Evolutionary conservation across 2,797 vertebrate species (phyloP).

Genomic region (Antrozous pallidus): DNA sequence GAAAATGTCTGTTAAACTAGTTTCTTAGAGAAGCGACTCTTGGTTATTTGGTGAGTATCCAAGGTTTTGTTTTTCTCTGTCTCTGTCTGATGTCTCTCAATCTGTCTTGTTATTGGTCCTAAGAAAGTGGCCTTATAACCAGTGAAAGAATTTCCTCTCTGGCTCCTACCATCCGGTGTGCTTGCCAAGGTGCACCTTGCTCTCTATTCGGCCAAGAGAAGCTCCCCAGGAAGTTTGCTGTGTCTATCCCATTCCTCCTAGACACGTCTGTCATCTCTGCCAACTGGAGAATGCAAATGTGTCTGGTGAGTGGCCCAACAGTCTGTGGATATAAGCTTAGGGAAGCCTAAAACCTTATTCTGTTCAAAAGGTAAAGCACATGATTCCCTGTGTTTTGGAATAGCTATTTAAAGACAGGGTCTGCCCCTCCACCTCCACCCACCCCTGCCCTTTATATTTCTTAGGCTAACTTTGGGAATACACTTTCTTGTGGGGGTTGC

Average conservation of each 20-base stretch:
- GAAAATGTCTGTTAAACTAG: background rate
- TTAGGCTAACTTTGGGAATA: background rate
- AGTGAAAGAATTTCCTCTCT: background rate
- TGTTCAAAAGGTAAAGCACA: background rate
- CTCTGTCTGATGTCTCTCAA: background rate
- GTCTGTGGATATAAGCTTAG: background rate
- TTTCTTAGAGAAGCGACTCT: background rate
- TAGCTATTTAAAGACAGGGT: background rate
- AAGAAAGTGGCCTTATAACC: background rate
- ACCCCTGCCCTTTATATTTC: background rate
- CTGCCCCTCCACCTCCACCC: too few relatives aligned
- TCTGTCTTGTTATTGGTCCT: background rate
- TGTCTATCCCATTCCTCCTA: background rate
- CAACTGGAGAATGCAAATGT: background rate
- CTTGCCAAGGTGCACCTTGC: background rate
- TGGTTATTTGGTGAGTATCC: background rate
- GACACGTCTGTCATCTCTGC: background rate
- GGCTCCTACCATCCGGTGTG: background rate
- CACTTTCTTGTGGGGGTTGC: background rate
- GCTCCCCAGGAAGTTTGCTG: background rate
- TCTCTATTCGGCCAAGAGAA: background rate
- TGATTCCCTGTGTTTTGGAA: background rate
- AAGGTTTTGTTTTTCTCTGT: background rate
- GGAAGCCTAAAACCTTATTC: background rate
- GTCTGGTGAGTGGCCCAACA: background rate